A percentile compares a stretch with the other conserved stretches of the same genome.
Evolutionary conservation across 2,797 vertebrate species (phyloP).

Genomic region (Sebastes nivosus): DNA sequence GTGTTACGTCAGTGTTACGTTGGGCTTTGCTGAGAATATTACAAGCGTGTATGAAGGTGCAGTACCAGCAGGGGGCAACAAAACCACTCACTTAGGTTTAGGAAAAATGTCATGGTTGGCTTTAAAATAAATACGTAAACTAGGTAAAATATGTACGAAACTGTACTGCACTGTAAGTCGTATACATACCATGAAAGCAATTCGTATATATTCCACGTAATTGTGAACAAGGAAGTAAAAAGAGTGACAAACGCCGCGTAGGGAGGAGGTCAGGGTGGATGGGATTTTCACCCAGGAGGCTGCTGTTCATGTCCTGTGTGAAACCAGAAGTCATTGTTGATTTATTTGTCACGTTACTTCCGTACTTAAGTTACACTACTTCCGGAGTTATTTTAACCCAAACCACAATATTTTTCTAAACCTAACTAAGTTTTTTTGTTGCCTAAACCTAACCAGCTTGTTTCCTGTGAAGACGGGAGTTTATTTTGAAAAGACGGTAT

Average conservation of each 20-base stretch:
- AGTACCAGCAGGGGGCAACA: no score
- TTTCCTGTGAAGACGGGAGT: neutral
- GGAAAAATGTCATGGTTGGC: no score
- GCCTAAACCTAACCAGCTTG: neutral
- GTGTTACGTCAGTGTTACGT: no score
- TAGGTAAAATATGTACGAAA: no score
- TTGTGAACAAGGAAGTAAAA: neutral
- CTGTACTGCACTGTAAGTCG: no score
- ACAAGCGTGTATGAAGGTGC: no score
- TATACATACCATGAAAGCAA: no score
- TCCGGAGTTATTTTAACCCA: neutral
- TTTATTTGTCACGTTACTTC: neutral
- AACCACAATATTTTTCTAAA: neutral
- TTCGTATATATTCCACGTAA: neutral
- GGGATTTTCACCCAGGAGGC: neutral
- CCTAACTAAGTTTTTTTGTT: neutral
- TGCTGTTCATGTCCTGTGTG: neutral
- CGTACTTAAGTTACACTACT: neutral
- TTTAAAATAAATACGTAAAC: no score
- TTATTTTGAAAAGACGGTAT: neutral
- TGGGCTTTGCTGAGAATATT: no score
- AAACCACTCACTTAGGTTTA: no score
- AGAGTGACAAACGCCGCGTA: no score
- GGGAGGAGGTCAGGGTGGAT: no score
- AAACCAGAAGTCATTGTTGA: neutral